These are phyloP conservation scores for Cetoscarus ocellatus DNA, from an alignment of 2,797 vertebrate species.

Conservation along the genomic window DNA sequence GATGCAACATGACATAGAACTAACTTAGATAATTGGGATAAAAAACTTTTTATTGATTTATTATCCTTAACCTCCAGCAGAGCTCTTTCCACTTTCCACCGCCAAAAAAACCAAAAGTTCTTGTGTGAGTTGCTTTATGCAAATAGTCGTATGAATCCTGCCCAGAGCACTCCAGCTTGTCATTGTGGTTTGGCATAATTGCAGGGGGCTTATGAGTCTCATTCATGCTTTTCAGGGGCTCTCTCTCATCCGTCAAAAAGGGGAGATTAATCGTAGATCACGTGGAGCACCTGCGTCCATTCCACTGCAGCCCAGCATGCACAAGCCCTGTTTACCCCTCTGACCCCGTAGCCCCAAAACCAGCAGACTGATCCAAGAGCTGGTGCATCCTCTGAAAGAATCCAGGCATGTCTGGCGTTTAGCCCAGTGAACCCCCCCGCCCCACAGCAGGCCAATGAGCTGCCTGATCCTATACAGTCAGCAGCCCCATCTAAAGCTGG, in stretches of 20 bases:
- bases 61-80: background rate
- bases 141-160: conserved; percentile 61
- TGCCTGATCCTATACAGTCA: conserved; percentile 60
- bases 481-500: conserved; percentile 4
- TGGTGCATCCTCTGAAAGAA: conserved; percentile 74
- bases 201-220: conserved; percentile 68
- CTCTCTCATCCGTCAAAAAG: conserved; percentile 74
- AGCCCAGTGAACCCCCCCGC: conserved; percentile 1
- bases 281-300: conserved; percentile 81
- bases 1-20: no score
- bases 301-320: conserved; percentile 72
- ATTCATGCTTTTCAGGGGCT: conserved; percentile 75
- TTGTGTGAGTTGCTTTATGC: conserved; percentile 60
- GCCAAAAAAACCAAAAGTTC: conserved; percentile 17
- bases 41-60: no score
- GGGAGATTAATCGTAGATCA: conserved; percentile 80
- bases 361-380: conserved; percentile 56
- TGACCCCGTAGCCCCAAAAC: conserved; percentile 61
- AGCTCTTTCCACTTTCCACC: background rate
- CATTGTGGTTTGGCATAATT: conserved; percentile 74
- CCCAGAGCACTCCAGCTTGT: conserved; percentile 51
- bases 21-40: no score
- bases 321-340: conserved; percentile 61
- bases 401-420: conserved; percentile 47
- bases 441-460: conserved; percentile 42